Base-by-base conservation (phyloP, 2,113 vertebrate species). In the Dicrurus megarhynchus region DNA sequence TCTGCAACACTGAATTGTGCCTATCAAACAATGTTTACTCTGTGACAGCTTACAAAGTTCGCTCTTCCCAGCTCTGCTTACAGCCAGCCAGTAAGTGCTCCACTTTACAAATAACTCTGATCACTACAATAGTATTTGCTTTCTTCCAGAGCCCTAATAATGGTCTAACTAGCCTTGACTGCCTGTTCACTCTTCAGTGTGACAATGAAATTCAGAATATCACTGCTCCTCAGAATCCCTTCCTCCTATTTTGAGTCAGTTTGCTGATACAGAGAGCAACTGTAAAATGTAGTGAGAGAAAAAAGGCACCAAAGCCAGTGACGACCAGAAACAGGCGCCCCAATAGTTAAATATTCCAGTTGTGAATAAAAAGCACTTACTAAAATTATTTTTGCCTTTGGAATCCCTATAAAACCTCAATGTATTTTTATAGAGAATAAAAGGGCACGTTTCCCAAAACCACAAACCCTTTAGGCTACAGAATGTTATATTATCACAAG, bases 371-470 rank as follows among this genome's bases (percentile, higher is more conserved):
- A 55, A 70, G 15, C 71, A 87, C 46, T 67, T 70, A 76, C 87
- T 89, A 67, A 91, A 91, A 97, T 87, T 90, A 94, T 93, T 91
- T 96, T 55, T 96, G 69, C 64, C 65, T 84, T 94, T 89, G 67
- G 49, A 90, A 92, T 92, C 64, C 53, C 70, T 83, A 84, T 41
- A 92, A 61, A 96, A 26, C 68, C 76, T 75, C 60, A 22, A 26
- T 49, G 49, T 17, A 78, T 95, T 94, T 91, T 90, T 7, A 30
- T 1, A 44, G 56, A 94, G 82, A 94, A 85, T 68, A 90, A 97
- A 65, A 96, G 71, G 47, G 70, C 79, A 92, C 1, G 10, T 69
- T 77, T 92, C 88, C 79, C 28, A 73, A 97, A 96, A 56, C 80
- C 87, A 87, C 89, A 73, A 53, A 61, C 30, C 35, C 76, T 68